These are phyloP conservation scores for Athalia rosae DNA, from an alignment of 2,888 invertebrate genomes.

Conservation along the genomic window DNA sequence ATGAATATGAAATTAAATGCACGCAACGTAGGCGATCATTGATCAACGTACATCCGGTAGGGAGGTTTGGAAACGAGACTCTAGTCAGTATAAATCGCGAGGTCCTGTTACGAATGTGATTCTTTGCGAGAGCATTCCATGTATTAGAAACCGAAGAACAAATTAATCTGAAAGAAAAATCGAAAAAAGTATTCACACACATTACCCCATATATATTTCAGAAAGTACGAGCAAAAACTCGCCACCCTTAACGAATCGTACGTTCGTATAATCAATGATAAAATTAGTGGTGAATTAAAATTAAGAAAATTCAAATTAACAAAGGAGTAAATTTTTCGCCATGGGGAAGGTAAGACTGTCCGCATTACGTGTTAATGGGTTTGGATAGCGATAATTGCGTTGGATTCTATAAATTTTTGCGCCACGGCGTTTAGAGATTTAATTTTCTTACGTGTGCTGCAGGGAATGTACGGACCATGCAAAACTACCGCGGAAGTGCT, in stretches of 20 bases:
- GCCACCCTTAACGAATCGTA: background rate
- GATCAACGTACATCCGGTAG: conserved; percentile 36
- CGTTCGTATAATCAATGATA: background rate
- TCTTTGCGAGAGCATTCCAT: conserved; percentile 1
- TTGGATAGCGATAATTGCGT: no score
- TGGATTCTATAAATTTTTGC: background rate
- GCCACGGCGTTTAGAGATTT: background rate
- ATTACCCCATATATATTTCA: background rate
- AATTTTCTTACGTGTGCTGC: background rate
- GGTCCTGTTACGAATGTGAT: conserved; percentile 15
- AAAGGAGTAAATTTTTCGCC: background rate
- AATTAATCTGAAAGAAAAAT: background rate
- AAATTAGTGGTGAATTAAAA: background rate
- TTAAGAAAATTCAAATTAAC: background rate
- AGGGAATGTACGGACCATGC: conserved; percentile 57
- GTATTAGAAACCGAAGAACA: background rate
- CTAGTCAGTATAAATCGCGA: conserved; percentile 25
- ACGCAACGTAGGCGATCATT: conserved; percentile 37
- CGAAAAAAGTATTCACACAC: background rate
- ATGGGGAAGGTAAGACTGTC: conserved; percentile 21
- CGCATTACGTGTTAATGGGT: no score
- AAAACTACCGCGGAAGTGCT: conserved; percentile 66
- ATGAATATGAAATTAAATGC: conserved; percentile 36
- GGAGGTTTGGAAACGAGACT: conserved; percentile 7
- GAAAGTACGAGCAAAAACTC: background rate